phyloP scores from a whole-genome alignment of 2,113 vertebrate genomes.

The Rhynchopsitta pachyrhyncha region DNA sequence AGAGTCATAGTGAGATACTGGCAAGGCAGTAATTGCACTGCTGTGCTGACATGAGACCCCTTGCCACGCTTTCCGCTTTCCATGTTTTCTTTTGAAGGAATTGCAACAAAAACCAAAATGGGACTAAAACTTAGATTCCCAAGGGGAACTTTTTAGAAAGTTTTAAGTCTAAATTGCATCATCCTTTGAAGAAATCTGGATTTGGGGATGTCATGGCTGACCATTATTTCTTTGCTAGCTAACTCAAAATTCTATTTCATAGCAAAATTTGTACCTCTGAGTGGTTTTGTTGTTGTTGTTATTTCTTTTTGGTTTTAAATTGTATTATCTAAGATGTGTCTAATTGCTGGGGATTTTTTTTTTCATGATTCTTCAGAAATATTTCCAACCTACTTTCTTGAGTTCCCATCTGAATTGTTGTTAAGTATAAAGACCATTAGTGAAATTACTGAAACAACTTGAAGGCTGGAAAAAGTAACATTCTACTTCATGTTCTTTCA shows the following conservation, averaged over 20 bases:
- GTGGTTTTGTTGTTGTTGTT: not conserved
- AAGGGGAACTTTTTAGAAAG: not conserved
- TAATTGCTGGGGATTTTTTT: not conserved
- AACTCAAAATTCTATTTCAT: not conserved
- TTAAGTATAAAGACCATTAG: not conserved
- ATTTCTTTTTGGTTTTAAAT: not conserved
- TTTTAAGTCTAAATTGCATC: not conserved
- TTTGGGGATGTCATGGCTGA: not conserved
- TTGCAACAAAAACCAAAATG: not conserved
- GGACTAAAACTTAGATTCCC: not conserved
- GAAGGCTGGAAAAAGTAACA: not conserved
- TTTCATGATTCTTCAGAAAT: not conserved
- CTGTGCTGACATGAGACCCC: constrained; percentile 1
- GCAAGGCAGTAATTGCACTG: not conserved
- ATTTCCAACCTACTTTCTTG: not conserved
- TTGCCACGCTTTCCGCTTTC: not conserved
- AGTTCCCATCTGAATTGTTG: not conserved
- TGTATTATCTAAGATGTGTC: not conserved
- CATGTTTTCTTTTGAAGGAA: constrained; percentile 16
- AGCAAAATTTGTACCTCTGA: not conserved
- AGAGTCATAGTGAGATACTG: not conserved
- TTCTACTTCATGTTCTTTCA: not conserved
- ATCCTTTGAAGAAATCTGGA: not conserved
- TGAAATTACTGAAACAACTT: not conserved
- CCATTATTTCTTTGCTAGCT: not conserved